phyloP scores from a whole-genome alignment of 35 echinoderm and acorn worm species.

The Lytechinus variegatus region DNA sequence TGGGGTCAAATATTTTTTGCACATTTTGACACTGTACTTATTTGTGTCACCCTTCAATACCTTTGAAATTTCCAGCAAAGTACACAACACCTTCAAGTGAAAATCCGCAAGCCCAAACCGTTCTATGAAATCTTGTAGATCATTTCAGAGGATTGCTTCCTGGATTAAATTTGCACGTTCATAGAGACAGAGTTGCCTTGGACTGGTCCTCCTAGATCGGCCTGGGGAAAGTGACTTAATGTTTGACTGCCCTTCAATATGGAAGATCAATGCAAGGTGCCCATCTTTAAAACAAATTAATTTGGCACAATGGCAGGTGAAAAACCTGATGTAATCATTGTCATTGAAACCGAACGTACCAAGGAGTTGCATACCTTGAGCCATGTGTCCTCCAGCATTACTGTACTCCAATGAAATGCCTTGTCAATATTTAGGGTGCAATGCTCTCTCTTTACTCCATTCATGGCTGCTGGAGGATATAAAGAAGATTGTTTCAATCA shows the following conservation, averaged over 20 bases:
- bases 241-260: neutral
- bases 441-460: constrained; percentile 15
- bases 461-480: neutral
- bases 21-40: no score
- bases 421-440: constrained; percentile 9
- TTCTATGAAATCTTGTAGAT: no score
- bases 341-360: neutral
- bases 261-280: neutral
- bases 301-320: neutral
- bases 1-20: no score
- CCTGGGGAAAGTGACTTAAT: no score
- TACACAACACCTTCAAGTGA: no score
- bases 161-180: no score
- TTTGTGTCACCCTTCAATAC: no score
- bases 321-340: neutral
- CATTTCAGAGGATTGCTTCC: no score
- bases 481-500: constrained; percentile 20
- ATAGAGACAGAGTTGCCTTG: no score
- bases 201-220: no score
- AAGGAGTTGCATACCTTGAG: neutral
- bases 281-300: neutral
- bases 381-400: neutral
- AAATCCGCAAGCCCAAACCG: no score
- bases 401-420: neutral
- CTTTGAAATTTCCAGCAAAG: no score